Conservation (phyloP, 2,113 vertebrate species). For the Prunella fulvescens region DNA sequence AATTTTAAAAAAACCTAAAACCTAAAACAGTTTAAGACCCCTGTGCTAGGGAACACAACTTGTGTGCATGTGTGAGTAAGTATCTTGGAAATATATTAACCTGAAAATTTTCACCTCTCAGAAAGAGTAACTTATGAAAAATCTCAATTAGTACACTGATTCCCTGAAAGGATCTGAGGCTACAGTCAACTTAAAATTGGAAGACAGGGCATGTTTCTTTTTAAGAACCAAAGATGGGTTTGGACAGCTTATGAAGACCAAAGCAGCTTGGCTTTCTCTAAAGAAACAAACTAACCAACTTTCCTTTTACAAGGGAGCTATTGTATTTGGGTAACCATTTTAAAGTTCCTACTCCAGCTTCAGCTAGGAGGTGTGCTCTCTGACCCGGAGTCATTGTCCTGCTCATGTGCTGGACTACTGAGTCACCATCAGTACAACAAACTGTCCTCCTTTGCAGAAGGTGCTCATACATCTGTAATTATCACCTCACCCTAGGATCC, state of each 20-base stretch:
- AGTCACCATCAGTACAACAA: not conserved
- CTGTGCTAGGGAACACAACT: not conserved
- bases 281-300: not conserved
- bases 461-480: not conserved
- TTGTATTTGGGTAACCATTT: not conserved
- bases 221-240: not conserved
- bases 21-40: not conserved
- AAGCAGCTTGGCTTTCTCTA: not conserved
- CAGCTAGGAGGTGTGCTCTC: not conserved
- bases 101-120: not conserved
- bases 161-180: not conserved
- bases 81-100: not conserved
- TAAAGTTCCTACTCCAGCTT: not conserved
- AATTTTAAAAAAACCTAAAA: not conserved
- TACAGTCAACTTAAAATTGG: not conserved
- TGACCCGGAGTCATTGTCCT: not conserved
- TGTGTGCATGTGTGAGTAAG: accelerated
- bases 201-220: not conserved
- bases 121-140: not conserved
- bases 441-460: not conserved
- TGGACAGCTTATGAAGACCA: not conserved
- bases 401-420: not conserved
- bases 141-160: not conserved
- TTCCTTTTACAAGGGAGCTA: not conserved
- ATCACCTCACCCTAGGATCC: not conserved